Evolutionary conservation across 2,797 vertebrate species (phyloP), one percentile per base, ranked within the genome.

Genomic region (Oreonectes daqikongensis): DNA sequence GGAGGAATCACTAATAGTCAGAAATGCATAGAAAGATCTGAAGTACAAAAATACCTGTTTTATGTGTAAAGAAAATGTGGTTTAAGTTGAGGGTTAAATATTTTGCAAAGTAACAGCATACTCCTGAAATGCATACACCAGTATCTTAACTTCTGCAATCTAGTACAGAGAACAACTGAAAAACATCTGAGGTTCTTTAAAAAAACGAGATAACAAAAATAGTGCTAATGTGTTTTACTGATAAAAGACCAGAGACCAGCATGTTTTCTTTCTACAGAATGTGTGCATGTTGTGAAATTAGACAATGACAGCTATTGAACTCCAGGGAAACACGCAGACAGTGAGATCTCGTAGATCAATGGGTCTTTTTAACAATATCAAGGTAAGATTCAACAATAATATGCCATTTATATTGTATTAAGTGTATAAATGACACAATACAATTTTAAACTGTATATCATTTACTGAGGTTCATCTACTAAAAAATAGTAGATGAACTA

Each of bases 341-440:
- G n/a, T 28, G 1, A 73, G 50, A 69, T 57, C 66, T 44, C 32
- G n/a, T 14, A 81, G 20, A 10, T 26, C 10, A 70, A 52, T 44
- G 68, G 67, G 82, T 50, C 82, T 55, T 11, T 91, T 92, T 78
- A 70, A 81, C 81, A 92, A 74, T 81, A 87, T 93, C 75, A 93
- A 93, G 90, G 91, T 92, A 83, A 64, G 50, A 20, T 63, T 15
- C 2, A 7, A 59, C 6, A 30, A 59, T 42, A 3, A 42, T 12
- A 46, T n/a, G n/a, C n/a, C n/a, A n/a, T n/a, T n/a, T n/a, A n/a
- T n/a, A n/a, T n/a, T n/a, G n/a, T n/a, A n/a, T 46, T 18, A 18
- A 46, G 15, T 5, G 5, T 46, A 46, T 18, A 46, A 18, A 17
- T 18, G 5, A 18, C 44, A 46, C 44, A 18, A 6, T 14, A 12